Percentiles rank a stretch among this genome's conserved stretches.
phyloP scores from a whole-genome alignment of 2,888 invertebrate genomes.

The Molorchus minor region DNA sequence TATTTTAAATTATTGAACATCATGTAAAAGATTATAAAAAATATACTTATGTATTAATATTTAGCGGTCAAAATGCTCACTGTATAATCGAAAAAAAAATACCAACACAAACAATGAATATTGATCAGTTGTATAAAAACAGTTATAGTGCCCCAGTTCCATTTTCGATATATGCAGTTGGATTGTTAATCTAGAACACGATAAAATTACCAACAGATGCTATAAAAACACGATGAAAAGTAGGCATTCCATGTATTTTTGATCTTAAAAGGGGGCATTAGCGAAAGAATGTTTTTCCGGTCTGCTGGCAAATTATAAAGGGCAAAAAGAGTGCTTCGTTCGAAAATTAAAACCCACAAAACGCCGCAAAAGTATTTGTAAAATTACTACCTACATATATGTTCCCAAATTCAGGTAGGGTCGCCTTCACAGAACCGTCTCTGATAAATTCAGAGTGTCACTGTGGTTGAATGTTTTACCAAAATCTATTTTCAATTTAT shows the following conservation, averaged over 20 bases:
- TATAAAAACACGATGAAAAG: neutral
- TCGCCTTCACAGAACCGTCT: constrained; percentile 28
- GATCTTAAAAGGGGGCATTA: constrained; percentile 30
- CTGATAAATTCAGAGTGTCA: neutral
- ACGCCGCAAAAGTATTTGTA: constrained; percentile 48
- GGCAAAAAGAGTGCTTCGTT: constrained; percentile 23
- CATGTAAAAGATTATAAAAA: no score
- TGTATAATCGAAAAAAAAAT: no score
- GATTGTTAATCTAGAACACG: no score
- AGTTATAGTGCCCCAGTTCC: no score
- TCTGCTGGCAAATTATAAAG: constrained; percentile 38
- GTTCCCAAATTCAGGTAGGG: constrained; percentile 41
- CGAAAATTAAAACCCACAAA: constrained; percentile 36
- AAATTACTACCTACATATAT: constrained; percentile 43
- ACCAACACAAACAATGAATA: no score
- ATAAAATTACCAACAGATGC: neutral
- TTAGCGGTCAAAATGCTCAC: no score
- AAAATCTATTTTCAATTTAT: no score
- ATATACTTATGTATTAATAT: no score
- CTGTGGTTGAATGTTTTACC: no score
- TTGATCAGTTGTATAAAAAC: no score
- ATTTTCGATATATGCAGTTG: no score
- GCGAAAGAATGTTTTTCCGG: constrained; percentile 38
- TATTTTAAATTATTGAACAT: no score
- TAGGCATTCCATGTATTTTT: constrained; percentile 18